Base-by-base conservation (phyloP, 2,797 vertebrate species). In the Eospalax fontanierii region DNA sequence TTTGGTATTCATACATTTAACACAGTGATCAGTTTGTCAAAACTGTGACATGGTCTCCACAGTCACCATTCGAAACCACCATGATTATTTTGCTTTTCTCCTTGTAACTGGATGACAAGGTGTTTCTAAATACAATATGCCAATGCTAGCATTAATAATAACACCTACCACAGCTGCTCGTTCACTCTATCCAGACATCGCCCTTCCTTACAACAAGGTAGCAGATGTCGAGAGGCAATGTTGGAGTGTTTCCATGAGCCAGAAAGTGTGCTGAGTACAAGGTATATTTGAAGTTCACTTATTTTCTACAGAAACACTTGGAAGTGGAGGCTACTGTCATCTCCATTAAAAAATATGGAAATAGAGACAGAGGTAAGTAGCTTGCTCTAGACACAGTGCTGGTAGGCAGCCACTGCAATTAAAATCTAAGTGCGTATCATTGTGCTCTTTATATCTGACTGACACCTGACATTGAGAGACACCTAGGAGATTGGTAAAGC, bases 151-250 rank as follows among this genome's bases (percentile, higher is more conserved):
- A 21, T 5, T 5, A 61, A n/a, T 2, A 21, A 11, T 28, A 63
- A 73, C 50, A 65, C 8, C 43, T 74, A 57, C 6, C 0, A 4
- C 0, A 7, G n/a, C 9, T 12, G 28, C 50, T 66, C 0, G 22
- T 70, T 79, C 26, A 18, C 33, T 26, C 81, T 40, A 59, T 7
- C 50, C 71, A 84, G n/a, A 71, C 79, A 6, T 15, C 0, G 11
- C 4, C 50, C 40, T 16, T 2, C 15, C 50, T 91, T 40, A 74
- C 2, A 33, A 43, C 18, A 19, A 70, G 28, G 19, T 10, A 1
- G 0, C 12, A 22, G 6, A 73, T 65, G 81, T 11, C 22, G n/a
- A 43, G 0, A 35, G 26, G 22, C 43, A 4, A 15, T 3, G 8
- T 24, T 40, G 0, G 10, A 26, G 16, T 19, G 46, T 75, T 57